Evolutionary conservation across 2,113 vertebrate genomes (phyloP).

Genomic region (Sarotherodon lohbergeri): DNA sequence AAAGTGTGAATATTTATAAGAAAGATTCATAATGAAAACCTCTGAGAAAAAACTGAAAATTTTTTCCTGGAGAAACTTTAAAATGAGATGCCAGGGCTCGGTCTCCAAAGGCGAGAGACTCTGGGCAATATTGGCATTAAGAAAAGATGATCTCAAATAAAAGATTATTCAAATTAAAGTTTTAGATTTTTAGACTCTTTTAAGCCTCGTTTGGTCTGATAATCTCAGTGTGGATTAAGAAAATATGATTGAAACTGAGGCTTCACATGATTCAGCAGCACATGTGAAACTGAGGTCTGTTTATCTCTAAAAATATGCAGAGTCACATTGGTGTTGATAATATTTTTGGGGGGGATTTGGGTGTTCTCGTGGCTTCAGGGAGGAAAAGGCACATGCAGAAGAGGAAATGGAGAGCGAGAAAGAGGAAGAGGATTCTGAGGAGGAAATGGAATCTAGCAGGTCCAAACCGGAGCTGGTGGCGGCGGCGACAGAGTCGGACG

Average conservation of each 20-base stretch:
- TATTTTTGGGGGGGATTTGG: neutral
- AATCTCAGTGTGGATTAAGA: neutral
- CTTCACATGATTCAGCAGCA: neutral
- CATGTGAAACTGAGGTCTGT: neutral
- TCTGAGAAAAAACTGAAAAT: fast-evolving
- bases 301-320: slow-evolving; percentile 3
- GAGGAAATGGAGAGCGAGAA: slow-evolving; percentile 81
- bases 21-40: neutral
- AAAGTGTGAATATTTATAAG: neutral
- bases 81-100: neutral
- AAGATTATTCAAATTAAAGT: neutral
- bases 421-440: slow-evolving; percentile 78
- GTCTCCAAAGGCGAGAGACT: neutral
- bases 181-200: neutral
- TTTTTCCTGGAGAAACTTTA: neutral
- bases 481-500: neutral
- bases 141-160: neutral
- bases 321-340: neutral
- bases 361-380: slow-evolving; percentile 7
- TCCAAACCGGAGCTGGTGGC: slow-evolving; percentile 23
- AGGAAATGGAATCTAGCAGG: slow-evolving; percentile 64
- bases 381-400: slow-evolving; percentile 54
- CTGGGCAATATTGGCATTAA: neutral
- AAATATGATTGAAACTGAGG: neutral
- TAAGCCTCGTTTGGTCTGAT: neutral